Base-by-base conservation (phyloP, 2,888 invertebrate species). In the Mantis religiosa region DNA sequence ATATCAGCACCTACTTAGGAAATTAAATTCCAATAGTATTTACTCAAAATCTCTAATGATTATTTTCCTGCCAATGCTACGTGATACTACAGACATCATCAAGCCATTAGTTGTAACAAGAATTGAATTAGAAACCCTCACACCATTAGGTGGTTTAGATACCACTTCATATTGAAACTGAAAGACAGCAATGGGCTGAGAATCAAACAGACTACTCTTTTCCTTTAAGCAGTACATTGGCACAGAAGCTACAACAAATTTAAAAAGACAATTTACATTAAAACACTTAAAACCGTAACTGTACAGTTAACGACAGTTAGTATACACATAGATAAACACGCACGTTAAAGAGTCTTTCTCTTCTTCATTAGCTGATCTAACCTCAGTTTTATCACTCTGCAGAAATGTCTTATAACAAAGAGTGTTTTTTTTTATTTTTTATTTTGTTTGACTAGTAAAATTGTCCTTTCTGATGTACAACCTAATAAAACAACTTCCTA, bases 101-200 rank as follows among this genome's bases (percentile, higher is more conserved):
- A 71, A 71, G 54, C 54, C 54, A 71, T 71, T 71, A 71, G 54
- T 71, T 71, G 54, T 71, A 71, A 71, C 54, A 71, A 71, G 54
- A 71, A 71, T 71, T 71, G 15, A 71, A 71, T 71, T 71, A 71
- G 54, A 71, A 71, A 71, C 54, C 54, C 54, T 71, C 54, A 71
- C 25, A 71, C 54, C 54, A 25, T 15, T 71, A 20, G 25, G 20
- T 20, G 54, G 15, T 15, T 15, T 71, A 71, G 54, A 71, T 28
- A 54, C 47, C 54, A 27, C 85, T 47, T 85, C 27, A 85, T 12
- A 8, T 85, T 25, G 47, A 85, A 88, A 89, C 88, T 88, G 88
- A 89, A 89, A 89, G 88, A 89, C 88, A 28, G 83, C 88, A 30
- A 88, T 88, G 88, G 88, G 89, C 89, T 89, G 88, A 87, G 88